A percentile compares a stretch with the other conserved stretches of the same genome.
phyloP scores from a whole-genome alignment of 2,797 vertebrate species.

The Danio choprae region DNA sequence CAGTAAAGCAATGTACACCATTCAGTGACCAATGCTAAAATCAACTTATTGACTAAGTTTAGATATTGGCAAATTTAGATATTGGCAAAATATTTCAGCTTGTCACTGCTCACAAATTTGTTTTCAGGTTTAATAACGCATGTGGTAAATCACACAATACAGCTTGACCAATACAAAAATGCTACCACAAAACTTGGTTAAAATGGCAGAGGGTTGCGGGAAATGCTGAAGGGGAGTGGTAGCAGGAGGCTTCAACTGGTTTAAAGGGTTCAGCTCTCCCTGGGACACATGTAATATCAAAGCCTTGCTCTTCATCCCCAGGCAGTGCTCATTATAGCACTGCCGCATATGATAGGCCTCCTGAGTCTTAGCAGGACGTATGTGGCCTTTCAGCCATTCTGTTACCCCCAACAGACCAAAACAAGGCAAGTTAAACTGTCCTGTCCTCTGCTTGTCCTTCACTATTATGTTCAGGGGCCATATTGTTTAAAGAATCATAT shows the following conservation, averaged over 20 bases:
- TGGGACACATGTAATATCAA: conserved; percentile 82
- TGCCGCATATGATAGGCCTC: conserved; percentile 79
- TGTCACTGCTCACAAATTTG: background rate
- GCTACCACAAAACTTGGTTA: conserved; percentile 18
- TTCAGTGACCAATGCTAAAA: background rate
- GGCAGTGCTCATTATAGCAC: conserved; percentile 76
- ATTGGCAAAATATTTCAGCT: background rate
- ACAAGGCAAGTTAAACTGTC: conserved; percentile 64
- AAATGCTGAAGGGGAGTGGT: conserved; percentile 69
- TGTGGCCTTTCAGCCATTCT: conserved; percentile 71
- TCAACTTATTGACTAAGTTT: background rate
- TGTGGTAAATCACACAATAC: background rate
- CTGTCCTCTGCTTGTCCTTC: conserved; percentile 28
- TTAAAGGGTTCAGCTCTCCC: conserved; percentile 76
- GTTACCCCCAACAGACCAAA: conserved; percentile 66
- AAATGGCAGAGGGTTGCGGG: conserved; percentile 69
- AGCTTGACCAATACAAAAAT: background rate
- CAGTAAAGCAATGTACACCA: background rate
- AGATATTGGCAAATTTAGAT: background rate
- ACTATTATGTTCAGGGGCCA: background rate
- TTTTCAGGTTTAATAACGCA: background rate
- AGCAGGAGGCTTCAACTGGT: conserved; percentile 64
- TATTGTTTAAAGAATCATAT: background rate
- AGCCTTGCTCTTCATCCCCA: conserved; percentile 76
- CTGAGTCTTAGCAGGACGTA: conserved; percentile 80